Conservation (phyloP, 2,888 invertebrate species). For the Malthinus flaveolus region DNA sequence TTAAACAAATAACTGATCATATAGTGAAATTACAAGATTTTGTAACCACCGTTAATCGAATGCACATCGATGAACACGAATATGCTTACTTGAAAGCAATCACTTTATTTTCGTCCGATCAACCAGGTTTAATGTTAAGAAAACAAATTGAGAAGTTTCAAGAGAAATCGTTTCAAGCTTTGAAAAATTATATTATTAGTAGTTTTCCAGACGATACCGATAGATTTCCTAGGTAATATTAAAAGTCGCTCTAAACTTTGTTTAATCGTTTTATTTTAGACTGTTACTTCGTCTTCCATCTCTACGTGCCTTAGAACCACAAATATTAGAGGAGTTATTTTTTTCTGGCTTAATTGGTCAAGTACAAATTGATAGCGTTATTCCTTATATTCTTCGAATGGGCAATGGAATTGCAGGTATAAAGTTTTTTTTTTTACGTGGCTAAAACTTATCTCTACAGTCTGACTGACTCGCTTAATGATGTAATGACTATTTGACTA, state of each 20-base stretch:
- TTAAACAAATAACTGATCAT: conserved; percentile 73
- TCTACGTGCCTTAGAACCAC: conserved; percentile 71
- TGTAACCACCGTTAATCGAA: conserved; percentile 70
- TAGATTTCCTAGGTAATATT: conserved; percentile 57
- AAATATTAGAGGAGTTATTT: conserved; percentile 87
- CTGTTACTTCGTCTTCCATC: conserved; percentile 73
- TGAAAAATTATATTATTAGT: conserved; percentile 56
- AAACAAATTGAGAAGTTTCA: conserved; percentile 64
- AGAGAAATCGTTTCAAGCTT: conserved; percentile 64
- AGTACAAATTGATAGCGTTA: conserved; percentile 93
- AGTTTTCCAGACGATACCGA: conserved; percentile 57
- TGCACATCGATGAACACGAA: conserved; percentile 81
- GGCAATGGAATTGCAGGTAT: conserved; percentile 35
- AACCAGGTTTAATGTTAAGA: conserved; percentile 55
- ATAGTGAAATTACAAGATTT: conserved; percentile 78
- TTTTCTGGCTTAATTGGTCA: conserved; percentile 90
- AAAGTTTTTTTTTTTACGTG: background rate
- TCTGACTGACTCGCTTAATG: too few species aligned
- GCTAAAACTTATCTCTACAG: too few species aligned
- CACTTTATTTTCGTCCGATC: conserved; percentile 64
- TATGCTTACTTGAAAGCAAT: conserved; percentile 87
- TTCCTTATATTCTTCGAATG: conserved; percentile 84
- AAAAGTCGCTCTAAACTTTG: conserved; percentile 9
- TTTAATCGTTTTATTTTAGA: conserved; percentile 44
- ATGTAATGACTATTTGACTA: too few species aligned